These are phyloP conservation scores for Craseonycteris thonglongyai DNA, from an alignment of 2,113 vertebrate species.

Conservation along the genomic window DNA sequence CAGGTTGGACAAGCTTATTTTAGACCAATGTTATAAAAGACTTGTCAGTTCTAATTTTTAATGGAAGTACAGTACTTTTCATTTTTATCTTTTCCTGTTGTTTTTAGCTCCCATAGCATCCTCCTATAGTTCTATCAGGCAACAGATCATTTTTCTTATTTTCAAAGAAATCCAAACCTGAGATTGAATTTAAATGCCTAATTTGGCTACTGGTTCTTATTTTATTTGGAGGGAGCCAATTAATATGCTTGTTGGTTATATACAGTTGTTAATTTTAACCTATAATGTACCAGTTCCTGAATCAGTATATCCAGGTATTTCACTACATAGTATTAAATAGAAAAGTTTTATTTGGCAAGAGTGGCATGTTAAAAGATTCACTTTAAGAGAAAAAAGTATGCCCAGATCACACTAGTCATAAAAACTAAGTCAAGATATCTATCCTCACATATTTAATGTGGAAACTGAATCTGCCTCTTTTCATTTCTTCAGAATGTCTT, in stretches of 20 bases:
- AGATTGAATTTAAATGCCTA: conserved; percentile 28
- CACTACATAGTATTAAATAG: not conserved
- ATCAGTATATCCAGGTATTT: not conserved
- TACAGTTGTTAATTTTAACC: not conserved
- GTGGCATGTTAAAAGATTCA: not conserved
- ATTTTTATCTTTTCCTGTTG: conserved; percentile 23
- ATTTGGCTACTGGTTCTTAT: not conserved
- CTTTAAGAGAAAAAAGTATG: not conserved
- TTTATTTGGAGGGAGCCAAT: conserved; percentile 4
- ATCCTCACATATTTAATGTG: not conserved
- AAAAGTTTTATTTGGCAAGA: conserved; percentile 5
- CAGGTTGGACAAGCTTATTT: no score
- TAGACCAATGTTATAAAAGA: conserved; percentile 22
- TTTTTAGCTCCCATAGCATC: not conserved
- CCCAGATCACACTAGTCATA: conserved; percentile 8
- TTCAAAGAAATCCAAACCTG: conserved; percentile 15
- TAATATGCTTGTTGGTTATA: not conserved
- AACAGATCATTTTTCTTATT: conserved; percentile 6
- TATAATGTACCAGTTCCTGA: not conserved
- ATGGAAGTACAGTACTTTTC: conserved; percentile 9
- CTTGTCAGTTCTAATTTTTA: conserved; percentile 34
- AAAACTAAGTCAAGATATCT: not conserved
- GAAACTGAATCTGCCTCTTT: not conserved
- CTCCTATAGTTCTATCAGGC: not conserved
- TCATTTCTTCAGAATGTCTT: not conserved